Conservation (phyloP, 2,113 vertebrate genomes). For the Gobius niger region DNA sequence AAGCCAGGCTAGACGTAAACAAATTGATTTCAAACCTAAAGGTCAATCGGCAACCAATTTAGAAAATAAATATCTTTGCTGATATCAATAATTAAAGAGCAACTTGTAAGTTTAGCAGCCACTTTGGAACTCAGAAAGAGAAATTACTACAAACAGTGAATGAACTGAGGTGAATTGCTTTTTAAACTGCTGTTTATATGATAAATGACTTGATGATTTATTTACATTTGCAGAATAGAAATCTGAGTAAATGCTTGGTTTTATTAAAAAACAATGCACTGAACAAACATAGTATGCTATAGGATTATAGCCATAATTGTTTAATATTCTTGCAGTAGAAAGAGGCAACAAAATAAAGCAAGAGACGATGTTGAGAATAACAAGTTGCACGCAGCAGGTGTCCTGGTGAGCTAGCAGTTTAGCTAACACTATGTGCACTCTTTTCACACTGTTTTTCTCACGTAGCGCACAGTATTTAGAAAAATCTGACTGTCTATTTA, state of each 20-base stretch:
- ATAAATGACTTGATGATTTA: no score
- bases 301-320: no score
- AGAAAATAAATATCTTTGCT: slow-evolving; percentile 17
- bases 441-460: slow-evolving; percentile 11
- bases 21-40: slow-evolving; percentile 7
- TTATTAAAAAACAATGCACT: no score
- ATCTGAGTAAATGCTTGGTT: no score
- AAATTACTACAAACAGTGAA: background rate
- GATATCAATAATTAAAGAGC: slow-evolving; percentile 8
- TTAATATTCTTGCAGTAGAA: no score
- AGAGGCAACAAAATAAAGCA: background rate
- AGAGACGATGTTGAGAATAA: background rate
- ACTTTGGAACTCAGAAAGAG: background rate
- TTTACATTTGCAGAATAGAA: no score
- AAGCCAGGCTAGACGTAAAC: slow-evolving; percentile 3
- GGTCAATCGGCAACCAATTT: slow-evolving; percentile 8
- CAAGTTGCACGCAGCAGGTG: slow-evolving; percentile 1
- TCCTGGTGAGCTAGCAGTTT: slow-evolving; percentile 8
- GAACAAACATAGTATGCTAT: no score
- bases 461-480: background rate
- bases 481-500: slow-evolving; percentile 3
- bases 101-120: slow-evolving; percentile 9
- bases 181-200: no score
- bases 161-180: background rate
- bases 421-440: slow-evolving; percentile 9